Conservation (phyloP, 2,888 invertebrate genomes). For the Nephrotoma flavescens region DNA sequence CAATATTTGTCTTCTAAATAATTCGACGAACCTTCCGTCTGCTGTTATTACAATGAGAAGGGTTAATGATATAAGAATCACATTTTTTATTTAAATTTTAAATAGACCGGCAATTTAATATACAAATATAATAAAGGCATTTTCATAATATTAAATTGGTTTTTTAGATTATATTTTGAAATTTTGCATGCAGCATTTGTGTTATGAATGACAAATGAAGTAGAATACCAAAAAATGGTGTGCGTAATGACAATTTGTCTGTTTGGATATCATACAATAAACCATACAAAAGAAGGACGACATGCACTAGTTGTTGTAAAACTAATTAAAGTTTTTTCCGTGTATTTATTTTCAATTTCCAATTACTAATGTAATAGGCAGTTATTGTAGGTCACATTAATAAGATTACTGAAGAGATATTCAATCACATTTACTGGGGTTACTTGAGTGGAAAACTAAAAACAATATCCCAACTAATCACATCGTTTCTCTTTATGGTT, state of each 20-base stretch:
- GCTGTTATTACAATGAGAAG: background rate
- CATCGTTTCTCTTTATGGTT: background rate
- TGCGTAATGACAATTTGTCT: background rate
- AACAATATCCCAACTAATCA: background rate
- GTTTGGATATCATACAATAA: background rate
- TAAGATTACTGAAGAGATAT: background rate
- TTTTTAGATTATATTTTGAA: background rate
- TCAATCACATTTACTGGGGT: background rate
- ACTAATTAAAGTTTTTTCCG: background rate
- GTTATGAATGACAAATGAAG: background rate
- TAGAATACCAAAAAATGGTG: background rate
- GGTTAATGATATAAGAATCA: background rate
- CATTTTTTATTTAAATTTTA: background rate
- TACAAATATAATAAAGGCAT: background rate
- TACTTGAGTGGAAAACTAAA: background rate
- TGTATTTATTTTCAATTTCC: background rate
- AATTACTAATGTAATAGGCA: background rate
- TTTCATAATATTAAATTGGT: background rate
- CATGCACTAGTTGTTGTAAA: background rate
- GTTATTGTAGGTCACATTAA: background rate
- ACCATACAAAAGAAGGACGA: background rate
- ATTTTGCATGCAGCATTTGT: background rate
- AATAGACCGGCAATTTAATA: background rate
- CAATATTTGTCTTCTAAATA: too few species aligned
- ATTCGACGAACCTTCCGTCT: background rate